These are phyloP conservation scores for Tenthredo amoena DNA, from an alignment of 2,888 invertebrate species.

Conservation along the genomic window DNA sequence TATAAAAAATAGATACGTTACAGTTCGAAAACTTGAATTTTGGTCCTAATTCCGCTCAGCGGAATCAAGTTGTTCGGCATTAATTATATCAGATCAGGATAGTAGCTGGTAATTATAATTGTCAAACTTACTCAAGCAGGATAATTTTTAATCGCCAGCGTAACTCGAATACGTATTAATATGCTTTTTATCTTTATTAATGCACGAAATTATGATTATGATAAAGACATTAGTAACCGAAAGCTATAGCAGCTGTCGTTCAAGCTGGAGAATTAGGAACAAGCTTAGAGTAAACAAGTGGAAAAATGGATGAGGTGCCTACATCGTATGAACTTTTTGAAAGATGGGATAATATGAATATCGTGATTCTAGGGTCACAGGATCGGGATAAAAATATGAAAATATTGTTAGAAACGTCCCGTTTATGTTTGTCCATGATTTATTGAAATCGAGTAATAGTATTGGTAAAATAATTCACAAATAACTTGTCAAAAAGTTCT, in stretches of 20 bases:
- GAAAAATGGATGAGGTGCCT: not conserved
- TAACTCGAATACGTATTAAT: not conserved
- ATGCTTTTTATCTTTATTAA: constrained; percentile 2
- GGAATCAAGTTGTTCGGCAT: not conserved
- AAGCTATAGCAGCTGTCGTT: not conserved
- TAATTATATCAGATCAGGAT: not conserved
- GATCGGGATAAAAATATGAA: no score
- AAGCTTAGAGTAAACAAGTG: not conserved
- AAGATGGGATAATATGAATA: not conserved
- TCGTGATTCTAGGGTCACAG: no score
- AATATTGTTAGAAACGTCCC: no score
- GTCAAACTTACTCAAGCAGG: not conserved
- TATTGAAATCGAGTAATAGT: not conserved
- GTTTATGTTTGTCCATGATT: not conserved
- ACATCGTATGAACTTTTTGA: not conserved
- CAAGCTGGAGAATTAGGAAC: not conserved
- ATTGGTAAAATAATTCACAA: not conserved
- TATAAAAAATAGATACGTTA: not conserved
- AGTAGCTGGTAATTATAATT: not conserved
- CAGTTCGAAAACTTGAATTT: not conserved
- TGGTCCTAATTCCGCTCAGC: not conserved
- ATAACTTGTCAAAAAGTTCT: not conserved
- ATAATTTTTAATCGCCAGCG: not conserved
- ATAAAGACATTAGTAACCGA: not conserved
- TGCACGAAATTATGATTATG: not conserved